Evolutionary conservation across 2,797 vertebrate species (phyloP).

Genomic region (Hyperoplus lanceolatus): DNA sequence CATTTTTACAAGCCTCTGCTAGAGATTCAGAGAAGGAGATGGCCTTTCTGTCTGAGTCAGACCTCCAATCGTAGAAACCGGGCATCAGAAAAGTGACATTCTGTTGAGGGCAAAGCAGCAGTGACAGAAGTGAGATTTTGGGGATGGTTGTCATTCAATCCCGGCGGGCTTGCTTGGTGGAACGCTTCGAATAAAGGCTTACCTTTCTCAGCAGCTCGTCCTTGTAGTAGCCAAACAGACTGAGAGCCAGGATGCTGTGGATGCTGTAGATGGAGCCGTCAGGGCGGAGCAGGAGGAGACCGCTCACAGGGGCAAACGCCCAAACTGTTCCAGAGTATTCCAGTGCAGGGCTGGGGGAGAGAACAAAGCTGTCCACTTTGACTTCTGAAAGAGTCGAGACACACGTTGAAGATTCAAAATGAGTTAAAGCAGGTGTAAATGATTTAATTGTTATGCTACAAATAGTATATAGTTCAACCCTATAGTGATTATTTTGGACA

Average conservation of each 20-base stretch:
- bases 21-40: constrained; percentile 62
- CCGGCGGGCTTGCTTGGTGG: constrained; percentile 9
- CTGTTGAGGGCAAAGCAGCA: constrained; percentile 79
- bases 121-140: constrained; percentile 41
- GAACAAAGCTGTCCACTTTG: constrained; percentile 15
- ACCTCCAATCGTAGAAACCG: constrained; percentile 91
- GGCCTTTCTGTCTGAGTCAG: constrained; percentile 61
- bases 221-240: constrained; percentile 90
- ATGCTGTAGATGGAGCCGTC: constrained; percentile 91
- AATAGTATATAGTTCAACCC: background rate
- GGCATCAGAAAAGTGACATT: constrained; percentile 93
- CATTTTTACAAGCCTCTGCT: constrained; percentile 40
- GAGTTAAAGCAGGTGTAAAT: background rate
- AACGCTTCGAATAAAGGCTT: constrained; percentile 21
- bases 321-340: constrained; percentile 88
- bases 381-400: constrained; percentile 40
- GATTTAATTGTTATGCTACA: background rate
- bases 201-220: constrained; percentile 93
- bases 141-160: background rate
- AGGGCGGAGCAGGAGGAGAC: constrained; percentile 88
- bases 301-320: constrained; percentile 90
- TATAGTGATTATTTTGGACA: background rate
- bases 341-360: constrained; percentile 46
- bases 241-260: constrained; percentile 87
- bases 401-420: constrained; percentile 1